A percentile compares a stretch with the other conserved stretches of the same genome.
phyloP scores from a whole-genome alignment of 2,113 vertebrate species.

The Cebidichthys violaceus region DNA sequence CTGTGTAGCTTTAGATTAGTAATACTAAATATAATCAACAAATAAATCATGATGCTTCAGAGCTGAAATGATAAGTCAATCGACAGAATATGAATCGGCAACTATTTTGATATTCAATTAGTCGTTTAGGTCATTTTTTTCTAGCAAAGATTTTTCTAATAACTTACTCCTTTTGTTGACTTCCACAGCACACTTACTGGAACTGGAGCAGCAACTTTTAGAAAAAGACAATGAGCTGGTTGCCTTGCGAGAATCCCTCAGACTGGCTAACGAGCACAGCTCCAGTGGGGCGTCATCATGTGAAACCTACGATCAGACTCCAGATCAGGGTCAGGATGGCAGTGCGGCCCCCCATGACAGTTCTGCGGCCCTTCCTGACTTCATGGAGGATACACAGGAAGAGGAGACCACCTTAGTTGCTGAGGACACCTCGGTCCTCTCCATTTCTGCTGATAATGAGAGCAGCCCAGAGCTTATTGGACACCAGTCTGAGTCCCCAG shows the following conservation, averaged over 20 bases:
- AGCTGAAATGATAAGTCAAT: no score
- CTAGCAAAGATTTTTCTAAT: background rate
- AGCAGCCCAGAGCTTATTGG: slow-evolving; percentile 80
- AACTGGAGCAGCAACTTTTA: slow-evolving; percentile 74
- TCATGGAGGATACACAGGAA: slow-evolving; percentile 71
- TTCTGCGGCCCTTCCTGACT: slow-evolving; percentile 39
- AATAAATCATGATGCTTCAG: background rate
- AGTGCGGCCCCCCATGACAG: slow-evolving; percentile 1
- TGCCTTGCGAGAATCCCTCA: slow-evolving; percentile 72
- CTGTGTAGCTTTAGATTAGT: background rate
- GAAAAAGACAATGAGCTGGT: slow-evolving; percentile 79
- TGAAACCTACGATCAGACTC: slow-evolving; percentile 39
- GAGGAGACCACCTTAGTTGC: slow-evolving; percentile 81
- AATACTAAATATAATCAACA: background rate
- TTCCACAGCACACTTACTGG: slow-evolving; percentile 57
- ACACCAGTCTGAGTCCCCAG: slow-evolving; percentile 80
- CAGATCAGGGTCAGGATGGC: slow-evolving; percentile 30
- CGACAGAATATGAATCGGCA: background rate
- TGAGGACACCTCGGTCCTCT: slow-evolving; percentile 75
- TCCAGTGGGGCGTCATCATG: slow-evolving; percentile 42
- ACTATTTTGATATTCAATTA: background rate
- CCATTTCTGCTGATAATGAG: slow-evolving; percentile 71
- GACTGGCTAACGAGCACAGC: slow-evolving; percentile 69
- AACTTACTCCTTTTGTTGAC: background rate
- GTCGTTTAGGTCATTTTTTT: background rate